These are phyloP conservation scores for Platichthys stellatus DNA, from an alignment of 2,113 vertebrate species.

Conservation along the genomic window DNA sequence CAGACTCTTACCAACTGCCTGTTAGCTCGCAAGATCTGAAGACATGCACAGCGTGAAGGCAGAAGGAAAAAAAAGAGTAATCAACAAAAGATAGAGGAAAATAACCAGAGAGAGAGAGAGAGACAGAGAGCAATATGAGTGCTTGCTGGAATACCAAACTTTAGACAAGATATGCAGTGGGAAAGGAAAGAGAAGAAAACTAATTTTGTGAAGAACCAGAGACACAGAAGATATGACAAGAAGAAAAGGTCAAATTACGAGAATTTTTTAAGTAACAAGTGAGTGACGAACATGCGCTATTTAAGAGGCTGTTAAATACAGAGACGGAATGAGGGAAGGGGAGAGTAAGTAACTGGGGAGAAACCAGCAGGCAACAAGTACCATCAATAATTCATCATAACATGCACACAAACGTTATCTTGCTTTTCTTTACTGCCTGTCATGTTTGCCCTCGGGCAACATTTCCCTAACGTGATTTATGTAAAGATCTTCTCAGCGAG, in stretches of 20 bases:
- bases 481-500: not conserved
- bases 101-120: conserved; percentile 38
- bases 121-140: conserved; percentile 4
- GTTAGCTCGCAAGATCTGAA: conserved; percentile 93
- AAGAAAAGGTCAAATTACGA: not conserved
- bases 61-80: conserved; percentile 75
- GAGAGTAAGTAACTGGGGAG: conserved; percentile 10
- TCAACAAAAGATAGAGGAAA: conserved; percentile 73
- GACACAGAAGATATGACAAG: not conserved
- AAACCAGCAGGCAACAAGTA: conserved; percentile 27
- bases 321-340: conserved; percentile 29
- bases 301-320: conserved; percentile 24
- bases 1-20: conserved; percentile 93
- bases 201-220: not conserved
- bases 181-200: conserved; percentile 4
- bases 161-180: conserved; percentile 43
- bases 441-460: not conserved
- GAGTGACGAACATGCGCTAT: conserved; percentile 16
- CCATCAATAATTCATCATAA: conserved; percentile 16
- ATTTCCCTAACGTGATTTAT: not conserved
- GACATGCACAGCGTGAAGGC: conserved; percentile 87
- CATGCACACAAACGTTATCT: conserved; percentile 23
- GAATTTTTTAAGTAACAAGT: not conserved
- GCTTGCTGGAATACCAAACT: conserved; percentile 33
- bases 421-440: not conserved